A percentile compares a stretch with the other conserved stretches of the same genome.
phyloP scores from a whole-genome alignment of 2,888 invertebrate species.

The Plagiodera versicolora region DNA sequence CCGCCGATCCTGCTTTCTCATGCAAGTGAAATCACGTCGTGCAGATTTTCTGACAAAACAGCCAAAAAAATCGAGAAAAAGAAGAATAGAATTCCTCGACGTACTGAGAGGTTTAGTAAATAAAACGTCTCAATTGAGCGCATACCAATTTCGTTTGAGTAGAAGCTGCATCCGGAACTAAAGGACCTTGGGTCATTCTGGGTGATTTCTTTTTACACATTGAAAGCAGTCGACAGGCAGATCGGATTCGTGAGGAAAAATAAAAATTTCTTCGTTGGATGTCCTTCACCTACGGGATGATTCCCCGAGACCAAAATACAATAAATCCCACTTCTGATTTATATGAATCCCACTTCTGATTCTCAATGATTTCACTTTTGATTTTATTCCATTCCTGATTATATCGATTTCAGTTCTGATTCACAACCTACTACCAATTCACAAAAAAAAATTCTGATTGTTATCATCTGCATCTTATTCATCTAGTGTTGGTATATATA shows the following conservation, averaged over 20 bases:
- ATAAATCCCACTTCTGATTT: neutral
- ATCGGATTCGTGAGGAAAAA: neutral
- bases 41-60: conserved; percentile 17
- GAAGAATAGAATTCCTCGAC: neutral
- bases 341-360: neutral
- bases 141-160: conserved; percentile 19
- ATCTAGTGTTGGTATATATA: too few species aligned
- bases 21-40: conserved; percentile 15
- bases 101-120: conserved; percentile 5
- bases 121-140: conserved; percentile 21
- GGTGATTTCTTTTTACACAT: conserved; percentile 11
- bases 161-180: conserved; percentile 21
- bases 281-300: neutral
- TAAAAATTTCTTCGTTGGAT: neutral
- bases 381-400: too few species aligned
- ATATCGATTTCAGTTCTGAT: too few species aligned
- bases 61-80: conserved; percentile 4
- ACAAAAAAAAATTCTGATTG: too few species aligned
- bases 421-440: too few species aligned
- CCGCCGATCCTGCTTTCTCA: conserved; percentile 16
- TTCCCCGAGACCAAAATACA: too few species aligned
- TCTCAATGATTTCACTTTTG: neutral
- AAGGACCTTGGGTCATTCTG: conserved; percentile 18
- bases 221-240: neutral
- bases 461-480: too few species aligned